Conservation (phyloP, 2,797 vertebrate genomes). For the Pipistrellus kuhlii region DNA sequence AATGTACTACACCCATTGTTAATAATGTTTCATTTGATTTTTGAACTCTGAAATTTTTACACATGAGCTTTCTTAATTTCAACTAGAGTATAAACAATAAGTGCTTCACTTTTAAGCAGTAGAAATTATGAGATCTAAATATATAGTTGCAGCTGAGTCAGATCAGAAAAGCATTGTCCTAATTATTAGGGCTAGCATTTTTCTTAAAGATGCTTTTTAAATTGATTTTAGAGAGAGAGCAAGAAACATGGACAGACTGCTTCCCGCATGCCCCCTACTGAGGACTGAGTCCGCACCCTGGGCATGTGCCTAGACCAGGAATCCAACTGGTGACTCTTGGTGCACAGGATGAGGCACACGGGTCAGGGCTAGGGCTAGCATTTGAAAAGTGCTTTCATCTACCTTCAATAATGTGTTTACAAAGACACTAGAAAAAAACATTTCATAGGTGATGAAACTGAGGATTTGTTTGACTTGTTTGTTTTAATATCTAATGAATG, state of each 20-base stretch:
- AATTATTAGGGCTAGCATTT: not conserved
- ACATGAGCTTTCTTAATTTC: not conserved
- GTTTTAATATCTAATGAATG: not conserved
- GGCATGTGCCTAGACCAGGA: no score
- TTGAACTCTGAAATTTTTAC: slow-evolving; percentile 2
- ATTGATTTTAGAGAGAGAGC: no score
- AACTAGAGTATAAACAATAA: not conserved
- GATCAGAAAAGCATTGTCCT: not conserved
- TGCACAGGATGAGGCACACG: no score
- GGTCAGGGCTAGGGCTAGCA: not conserved
- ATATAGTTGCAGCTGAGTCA: not conserved
- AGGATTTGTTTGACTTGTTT: not conserved
- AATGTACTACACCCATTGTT: not conserved
- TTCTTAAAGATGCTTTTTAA: no score
- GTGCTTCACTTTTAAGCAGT: not conserved
- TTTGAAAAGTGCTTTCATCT: not conserved
- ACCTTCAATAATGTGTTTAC: not conserved
- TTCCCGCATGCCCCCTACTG: no score
- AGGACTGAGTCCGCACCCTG: no score
- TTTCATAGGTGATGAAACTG: not conserved
- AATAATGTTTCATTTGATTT: not conserved
- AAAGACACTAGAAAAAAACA: not conserved
- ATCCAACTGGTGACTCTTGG: no score
- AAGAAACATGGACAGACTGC: no score
- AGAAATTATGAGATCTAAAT: not conserved